phyloP scores from a whole-genome alignment of 2,113 vertebrate genomes.

The Malurus alboscapulatus region DNA sequence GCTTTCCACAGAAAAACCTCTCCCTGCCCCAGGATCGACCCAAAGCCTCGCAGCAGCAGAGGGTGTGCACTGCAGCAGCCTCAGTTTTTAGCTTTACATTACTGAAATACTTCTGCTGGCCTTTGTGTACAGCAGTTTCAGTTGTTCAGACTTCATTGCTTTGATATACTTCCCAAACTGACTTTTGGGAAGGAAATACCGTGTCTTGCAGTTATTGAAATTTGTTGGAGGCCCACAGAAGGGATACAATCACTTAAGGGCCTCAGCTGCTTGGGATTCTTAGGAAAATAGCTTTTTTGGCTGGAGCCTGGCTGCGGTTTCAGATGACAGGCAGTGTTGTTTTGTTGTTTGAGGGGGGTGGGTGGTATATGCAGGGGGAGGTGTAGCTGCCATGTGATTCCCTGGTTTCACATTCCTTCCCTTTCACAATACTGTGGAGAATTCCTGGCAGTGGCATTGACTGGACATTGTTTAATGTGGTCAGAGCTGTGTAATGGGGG shows the following conservation, averaged over 20 bases:
- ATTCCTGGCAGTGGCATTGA: constrained; percentile 56
- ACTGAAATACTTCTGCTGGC: background rate
- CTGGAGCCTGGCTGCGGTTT: constrained; percentile 41
- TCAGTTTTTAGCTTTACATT: background rate
- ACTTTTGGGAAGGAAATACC: constrained; percentile 73
- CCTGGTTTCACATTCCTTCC: constrained; percentile 53
- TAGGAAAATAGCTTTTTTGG: constrained; percentile 34
- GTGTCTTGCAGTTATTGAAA: constrained; percentile 44
- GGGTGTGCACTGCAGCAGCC: background rate
- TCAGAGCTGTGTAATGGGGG: background rate
- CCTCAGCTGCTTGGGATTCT: constrained; percentile 74
- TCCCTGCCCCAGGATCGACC: background rate
- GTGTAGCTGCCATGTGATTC: constrained; percentile 61
- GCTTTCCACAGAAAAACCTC: background rate
- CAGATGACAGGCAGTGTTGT: constrained; percentile 60
- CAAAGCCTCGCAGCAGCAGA: background rate
- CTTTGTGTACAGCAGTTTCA: constrained; percentile 11
- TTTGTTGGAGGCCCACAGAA: constrained; percentile 67
- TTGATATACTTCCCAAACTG: constrained; percentile 45
- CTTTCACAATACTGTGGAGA: constrained; percentile 67
- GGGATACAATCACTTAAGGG: constrained; percentile 69
- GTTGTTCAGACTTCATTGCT: constrained; percentile 17
- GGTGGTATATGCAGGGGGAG: constrained; percentile 30
- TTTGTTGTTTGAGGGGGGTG: constrained; percentile 66
- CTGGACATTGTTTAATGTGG: constrained; percentile 1